Conservation (phyloP, 2,888 invertebrate species). For the Dicyrtoma fusca region DNA sequence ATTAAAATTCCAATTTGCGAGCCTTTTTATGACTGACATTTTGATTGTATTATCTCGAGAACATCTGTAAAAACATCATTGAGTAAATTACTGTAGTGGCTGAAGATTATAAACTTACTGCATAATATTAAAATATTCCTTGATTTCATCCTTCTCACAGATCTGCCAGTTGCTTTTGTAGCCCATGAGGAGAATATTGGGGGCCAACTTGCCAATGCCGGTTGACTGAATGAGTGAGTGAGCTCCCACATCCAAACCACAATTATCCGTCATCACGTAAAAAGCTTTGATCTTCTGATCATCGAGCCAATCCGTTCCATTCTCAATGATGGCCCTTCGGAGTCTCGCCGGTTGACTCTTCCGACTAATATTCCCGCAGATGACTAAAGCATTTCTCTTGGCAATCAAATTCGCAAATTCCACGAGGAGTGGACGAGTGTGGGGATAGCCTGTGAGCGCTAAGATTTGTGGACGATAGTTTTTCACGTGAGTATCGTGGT, state of each 20-base stretch:
- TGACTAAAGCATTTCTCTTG: slow-evolving; percentile 63
- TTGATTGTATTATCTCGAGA: too few species aligned
- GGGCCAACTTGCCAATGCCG: slow-evolving; percentile 89
- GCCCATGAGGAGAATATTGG: slow-evolving; percentile 93
- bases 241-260: slow-evolving; percentile 74
- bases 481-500: slow-evolving; percentile 66
- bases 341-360: slow-evolving; percentile 68
- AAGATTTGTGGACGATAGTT: slow-evolving; percentile 63
- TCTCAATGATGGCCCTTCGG: slow-evolving; percentile 65
- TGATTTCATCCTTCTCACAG: slow-evolving; percentile 73
- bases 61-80: too few species aligned
- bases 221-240: slow-evolving; percentile 81
- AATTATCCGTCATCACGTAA: slow-evolving; percentile 72
- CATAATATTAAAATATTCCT: slow-evolving; percentile 90
- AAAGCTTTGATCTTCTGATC: slow-evolving; percentile 85
- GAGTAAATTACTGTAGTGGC: too few species aligned
- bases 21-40: too few species aligned
- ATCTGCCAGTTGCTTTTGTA: slow-evolving; percentile 89
- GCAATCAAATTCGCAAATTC: slow-evolving; percentile 65
- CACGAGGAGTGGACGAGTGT: slow-evolving; percentile 63
- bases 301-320: slow-evolving; percentile 80
- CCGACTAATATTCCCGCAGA: slow-evolving; percentile 64
- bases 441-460: slow-evolving; percentile 64
- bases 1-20: too few species aligned
- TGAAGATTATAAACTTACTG: too few species aligned